Base-by-base conservation (phyloP, 2,888 invertebrate species). In the Argyra leucocephala region DNA sequence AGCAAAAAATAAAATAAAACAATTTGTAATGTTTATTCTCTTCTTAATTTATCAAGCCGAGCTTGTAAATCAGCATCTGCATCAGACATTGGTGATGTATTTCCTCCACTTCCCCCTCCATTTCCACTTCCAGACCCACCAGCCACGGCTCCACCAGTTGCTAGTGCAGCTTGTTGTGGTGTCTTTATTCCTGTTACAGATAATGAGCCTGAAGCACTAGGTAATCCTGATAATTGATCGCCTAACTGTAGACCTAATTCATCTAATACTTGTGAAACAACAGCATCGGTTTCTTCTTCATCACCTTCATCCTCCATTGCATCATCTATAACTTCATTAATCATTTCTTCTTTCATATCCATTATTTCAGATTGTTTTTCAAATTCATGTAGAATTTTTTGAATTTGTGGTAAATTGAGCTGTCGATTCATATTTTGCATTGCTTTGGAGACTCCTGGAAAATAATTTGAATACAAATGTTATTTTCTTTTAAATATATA, bases 291-390 rank as follows among this genome's bases (percentile, higher is more conserved):
- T 82, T 99, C 98, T 76, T 97, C 96, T 77, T 97, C 96, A 77
- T 99, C 99, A 61, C 89, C 96, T 76, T 96, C 98, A 70, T 93
- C 98, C 73, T 94, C 98, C 91, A 99, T 96, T 1, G 98, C 99
- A 82, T 99, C 99, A 79, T 99, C 99, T 75, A 99, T 98, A 63
- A 96, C 97, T 80, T 99, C 99, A 77, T 94, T 96, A 89, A 99
- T 99, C 86, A 99, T 95, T 81, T 99, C 99, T 79, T 99, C 98
- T 78, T 99, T 99, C 98, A 99, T 99, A 77, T 99, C 98, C 99
- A 99, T 99, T 65, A 99, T 96, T 82, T 99, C 98, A 0, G 96
- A 94, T 78, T 99, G 98, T 76, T 97, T 98, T 81, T 99, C 99
- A 81, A 99, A 99, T 76, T 98, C 97, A 82, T 93, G 88, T 71